Conservation (phyloP, 2,113 vertebrate species). For the Sorex fumeus region DNA sequence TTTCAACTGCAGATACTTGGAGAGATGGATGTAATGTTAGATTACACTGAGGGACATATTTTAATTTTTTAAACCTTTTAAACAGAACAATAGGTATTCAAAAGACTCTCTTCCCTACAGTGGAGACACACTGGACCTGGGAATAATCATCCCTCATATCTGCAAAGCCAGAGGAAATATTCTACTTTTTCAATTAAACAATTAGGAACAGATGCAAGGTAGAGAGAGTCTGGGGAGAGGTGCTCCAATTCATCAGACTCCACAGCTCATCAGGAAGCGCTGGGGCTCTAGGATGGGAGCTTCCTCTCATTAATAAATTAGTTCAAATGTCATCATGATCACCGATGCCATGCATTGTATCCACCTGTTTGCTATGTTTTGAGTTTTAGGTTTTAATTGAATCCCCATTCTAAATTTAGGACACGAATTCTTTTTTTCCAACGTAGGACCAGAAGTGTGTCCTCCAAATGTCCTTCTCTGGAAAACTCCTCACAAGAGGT, state of each 20-base stretch:
- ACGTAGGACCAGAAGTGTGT: background rate
- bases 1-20: conserved; percentile 21
- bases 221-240: background rate
- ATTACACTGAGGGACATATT: background rate
- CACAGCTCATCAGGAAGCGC: background rate
- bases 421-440: background rate
- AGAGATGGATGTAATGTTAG: conserved; percentile 35
- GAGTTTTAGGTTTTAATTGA: background rate
- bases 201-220: background rate
- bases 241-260: background rate
- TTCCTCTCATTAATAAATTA: conserved; percentile 30
- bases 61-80: background rate
- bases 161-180: background rate
- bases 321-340: background rate
- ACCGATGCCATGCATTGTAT: background rate
- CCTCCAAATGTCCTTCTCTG: background rate
- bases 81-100: background rate
- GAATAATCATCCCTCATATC: background rate
- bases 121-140: background rate
- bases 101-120: background rate
- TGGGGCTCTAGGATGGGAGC: background rate
- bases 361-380: background rate
- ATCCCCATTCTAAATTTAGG: background rate
- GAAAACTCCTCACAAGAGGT: background rate
- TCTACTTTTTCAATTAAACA: background rate